Percentiles rank a stretch among this genome's conserved stretches.
Conservation (phyloP, 2,888 invertebrate genomes). For the Hemithea aestivaria region DNA sequence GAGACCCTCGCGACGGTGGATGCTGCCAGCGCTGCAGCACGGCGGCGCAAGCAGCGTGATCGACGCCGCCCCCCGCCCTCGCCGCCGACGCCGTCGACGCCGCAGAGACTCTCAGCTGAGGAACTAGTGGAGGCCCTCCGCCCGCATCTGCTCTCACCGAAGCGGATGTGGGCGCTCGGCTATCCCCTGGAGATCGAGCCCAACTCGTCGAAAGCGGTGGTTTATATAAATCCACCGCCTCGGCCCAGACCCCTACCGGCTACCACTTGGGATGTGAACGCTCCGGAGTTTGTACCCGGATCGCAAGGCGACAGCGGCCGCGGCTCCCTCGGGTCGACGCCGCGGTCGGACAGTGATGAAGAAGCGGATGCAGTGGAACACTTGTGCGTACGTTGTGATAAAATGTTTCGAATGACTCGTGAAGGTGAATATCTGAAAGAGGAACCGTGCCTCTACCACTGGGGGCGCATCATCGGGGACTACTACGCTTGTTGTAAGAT, state of each 20-base stretch:
- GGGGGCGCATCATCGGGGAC: conserved; percentile 86
- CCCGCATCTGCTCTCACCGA: conserved; percentile 80
- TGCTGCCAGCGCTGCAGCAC: conserved; percentile 63
- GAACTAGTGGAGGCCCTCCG: conserved; percentile 79
- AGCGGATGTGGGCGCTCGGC: conserved; percentile 82
- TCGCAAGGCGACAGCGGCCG: conserved; percentile 77
- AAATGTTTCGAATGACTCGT: conserved; percentile 83
- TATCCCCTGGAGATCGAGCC: conserved; percentile 84
- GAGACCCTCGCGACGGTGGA: conserved; percentile 69
- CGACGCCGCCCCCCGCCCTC: conserved; percentile 66
- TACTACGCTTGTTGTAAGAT: conserved; percentile 83
- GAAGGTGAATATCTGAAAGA: conserved; percentile 85
- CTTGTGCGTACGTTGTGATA: conserved; percentile 86
- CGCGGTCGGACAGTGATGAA: conserved; percentile 77
- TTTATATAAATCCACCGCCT: conserved; percentile 79
- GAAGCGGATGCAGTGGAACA: conserved; percentile 79
- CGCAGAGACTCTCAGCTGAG: conserved; percentile 77
- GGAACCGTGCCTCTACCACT: conserved; percentile 92
- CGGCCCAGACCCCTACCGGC: conserved; percentile 58
- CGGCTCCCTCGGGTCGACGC: conserved; percentile 76
- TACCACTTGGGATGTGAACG: conserved; percentile 81
- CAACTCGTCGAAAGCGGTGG: conserved; percentile 80
- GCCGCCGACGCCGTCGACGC: conserved; percentile 68
- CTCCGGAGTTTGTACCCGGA: conserved; percentile 82
- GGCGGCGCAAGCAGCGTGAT: conserved; percentile 59